These are phyloP conservation scores for Phorcus lineatus DNA, from an alignment of 2,888 invertebrate species.

Conservation along the genomic window DNA sequence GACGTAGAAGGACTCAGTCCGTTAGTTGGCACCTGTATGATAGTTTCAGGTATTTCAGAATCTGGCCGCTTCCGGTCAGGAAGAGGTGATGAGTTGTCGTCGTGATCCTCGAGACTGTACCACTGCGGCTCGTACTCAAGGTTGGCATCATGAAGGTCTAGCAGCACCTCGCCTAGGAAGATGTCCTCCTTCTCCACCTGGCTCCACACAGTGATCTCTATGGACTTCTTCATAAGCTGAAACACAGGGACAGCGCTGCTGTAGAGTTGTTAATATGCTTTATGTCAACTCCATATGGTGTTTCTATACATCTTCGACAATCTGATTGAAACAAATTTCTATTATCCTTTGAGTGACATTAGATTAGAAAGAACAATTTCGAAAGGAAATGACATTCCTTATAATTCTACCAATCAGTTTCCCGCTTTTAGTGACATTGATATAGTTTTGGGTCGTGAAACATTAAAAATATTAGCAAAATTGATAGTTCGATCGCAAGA, in stretches of 20 bases:
- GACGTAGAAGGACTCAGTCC: neutral
- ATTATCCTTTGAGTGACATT: too few relatives aligned
- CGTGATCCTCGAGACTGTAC: constrained; percentile 79
- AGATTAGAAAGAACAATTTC: too few relatives aligned
- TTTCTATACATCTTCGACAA: too few relatives aligned
- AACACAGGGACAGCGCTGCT: neutral
- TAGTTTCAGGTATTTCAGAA: neutral
- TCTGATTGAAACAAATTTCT: too few relatives aligned
- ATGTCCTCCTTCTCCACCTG: constrained; percentile 86
- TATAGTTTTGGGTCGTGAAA: too few relatives aligned
- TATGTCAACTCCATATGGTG: too few relatives aligned
- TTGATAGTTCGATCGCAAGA: too few relatives aligned
- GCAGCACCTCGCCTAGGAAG: constrained; percentile 75
- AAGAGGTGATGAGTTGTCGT: constrained; percentile 70
- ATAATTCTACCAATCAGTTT: too few relatives aligned
- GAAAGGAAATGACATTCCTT: too few relatives aligned
- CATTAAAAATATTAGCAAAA: too few relatives aligned
- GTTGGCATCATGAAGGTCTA: constrained; percentile 88
- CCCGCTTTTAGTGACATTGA: too few relatives aligned
- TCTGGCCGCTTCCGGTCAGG: constrained; percentile 42
- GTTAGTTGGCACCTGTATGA: neutral
- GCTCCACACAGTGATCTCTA: constrained; percentile 93
- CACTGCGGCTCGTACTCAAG: constrained; percentile 91
- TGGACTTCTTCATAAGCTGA: constrained; percentile 83
- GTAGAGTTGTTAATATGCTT: too few relatives aligned